Conservation (phyloP, 2,888 invertebrate species). For the Cordilura impudica region DNA sequence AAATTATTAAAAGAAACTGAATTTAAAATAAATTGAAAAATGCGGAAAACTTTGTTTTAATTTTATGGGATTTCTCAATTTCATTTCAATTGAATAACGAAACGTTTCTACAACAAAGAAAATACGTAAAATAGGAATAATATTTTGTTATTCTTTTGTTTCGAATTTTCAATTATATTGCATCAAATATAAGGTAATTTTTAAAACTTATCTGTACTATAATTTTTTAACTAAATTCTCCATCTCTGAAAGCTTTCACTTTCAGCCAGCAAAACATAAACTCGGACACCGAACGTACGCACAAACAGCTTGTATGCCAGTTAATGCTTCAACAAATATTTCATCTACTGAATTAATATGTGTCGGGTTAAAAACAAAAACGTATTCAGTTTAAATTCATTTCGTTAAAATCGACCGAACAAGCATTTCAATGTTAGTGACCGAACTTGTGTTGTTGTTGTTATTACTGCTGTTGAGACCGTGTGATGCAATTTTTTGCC, state of each 20-base stretch:
- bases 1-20: no score
- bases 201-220: no score
- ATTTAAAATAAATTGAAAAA: no score
- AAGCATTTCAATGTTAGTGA: conserved; percentile 33
- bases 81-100: no score
- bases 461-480: not conserved
- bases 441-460: not conserved
- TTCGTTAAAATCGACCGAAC: conserved; percentile 10
- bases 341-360: conserved; percentile 37
- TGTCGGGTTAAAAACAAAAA: not conserved
- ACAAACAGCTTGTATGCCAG: not conserved
- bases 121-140: no score
- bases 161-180: no score
- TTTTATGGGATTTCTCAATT: no score
- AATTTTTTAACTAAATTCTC: no score
- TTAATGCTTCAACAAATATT: conserved; percentile 34
- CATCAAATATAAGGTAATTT: no score
- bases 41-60: no score
- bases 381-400: conserved; percentile 12
- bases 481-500: conserved; percentile 4
- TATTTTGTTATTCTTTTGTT: no score
- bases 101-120: no score
- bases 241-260: not conserved
- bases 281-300: not conserved
- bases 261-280: not conserved